Base-by-base conservation (phyloP, 2,113 vertebrate species). In the Dicrurus megarhynchus region DNA sequence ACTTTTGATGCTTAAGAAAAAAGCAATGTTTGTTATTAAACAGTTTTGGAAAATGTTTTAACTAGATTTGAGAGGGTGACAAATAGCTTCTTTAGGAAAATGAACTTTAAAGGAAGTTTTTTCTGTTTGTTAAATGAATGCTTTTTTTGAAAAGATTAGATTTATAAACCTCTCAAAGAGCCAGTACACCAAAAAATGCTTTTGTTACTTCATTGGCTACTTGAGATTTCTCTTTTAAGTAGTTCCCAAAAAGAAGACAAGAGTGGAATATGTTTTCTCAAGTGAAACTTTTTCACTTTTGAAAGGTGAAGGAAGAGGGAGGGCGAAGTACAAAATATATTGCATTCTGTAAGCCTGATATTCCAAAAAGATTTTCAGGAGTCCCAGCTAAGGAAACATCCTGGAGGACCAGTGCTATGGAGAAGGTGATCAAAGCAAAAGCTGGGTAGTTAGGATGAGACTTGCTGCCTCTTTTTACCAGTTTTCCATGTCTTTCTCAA, bases 131-230 rank as follows among this genome's bases (percentile, higher is more conserved):
- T 84, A 65, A 94, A 97, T 42, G 76, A 82, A 94, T 63, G 41
- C 28, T 95, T 94, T 59, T 84, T 98, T 93, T 93, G 64, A 88
- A 94, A 97, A 92, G 52, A 86, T 46, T 85, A 87, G 44, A 84
- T 91, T 93, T 52, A 15, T 53, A 84, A 80, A 55, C 47, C 93
- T 88, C 79, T 95, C 60, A 46, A 73, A 90, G 68, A 76, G n/a
- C 57, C 41, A 91, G 49, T 85, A 74, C 42, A 75, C 46, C 67
- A 82, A 61, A 61, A 93, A 80, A 89, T 90, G 61, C 67, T 87
- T 93, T 73, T 95, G 44, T 92, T 95, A 35, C 53, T 87, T 97
- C 84, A 76, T 50, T 90, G 65, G 13, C 49, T 95, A 83, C 87
- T 94, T 91, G 75, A 90, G 52, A 65, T 89, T 74, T 88, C 42